Conservation (phyloP, 2,888 invertebrate genomes). For the Andrena camellia region DNA sequence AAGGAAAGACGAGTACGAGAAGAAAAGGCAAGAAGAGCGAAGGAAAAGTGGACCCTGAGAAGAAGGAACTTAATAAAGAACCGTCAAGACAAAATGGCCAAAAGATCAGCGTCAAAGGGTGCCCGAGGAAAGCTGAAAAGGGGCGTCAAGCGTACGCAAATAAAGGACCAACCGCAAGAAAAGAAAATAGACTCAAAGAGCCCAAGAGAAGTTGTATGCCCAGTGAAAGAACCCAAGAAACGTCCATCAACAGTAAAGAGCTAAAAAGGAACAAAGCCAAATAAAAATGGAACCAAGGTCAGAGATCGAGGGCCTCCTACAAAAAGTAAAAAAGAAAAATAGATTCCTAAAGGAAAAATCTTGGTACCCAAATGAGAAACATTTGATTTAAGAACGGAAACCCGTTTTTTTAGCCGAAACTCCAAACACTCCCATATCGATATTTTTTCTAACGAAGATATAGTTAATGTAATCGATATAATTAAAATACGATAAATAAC, state of each 20-base stretch:
- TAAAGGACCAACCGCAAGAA: conserved; percentile 2
- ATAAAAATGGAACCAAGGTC: conserved; percentile 1
- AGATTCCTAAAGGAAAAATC: neutral
- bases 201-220: neutral
- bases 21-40: conserved; percentile 2
- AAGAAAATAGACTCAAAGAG: conserved; percentile 5
- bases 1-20: neutral
- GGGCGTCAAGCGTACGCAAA: conserved; percentile 1
- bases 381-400: too few species aligned
- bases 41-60: conserved; percentile 7
- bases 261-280: neutral
- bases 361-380: too few species aligned
- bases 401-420: too few species aligned
- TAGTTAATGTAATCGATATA: too few species aligned
- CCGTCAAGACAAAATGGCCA: conserved; percentile 2
- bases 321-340: neutral
- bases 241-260: neutral
- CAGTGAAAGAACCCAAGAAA: conserved; percentile 20
- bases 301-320: neutral
- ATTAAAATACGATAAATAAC: too few species aligned
- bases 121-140: conserved; percentile 17
- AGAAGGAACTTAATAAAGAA: conserved; percentile 10
- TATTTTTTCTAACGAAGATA: too few species aligned
- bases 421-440: too few species aligned
- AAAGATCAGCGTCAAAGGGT: conserved; percentile 4